phyloP scores from a whole-genome alignment of 2,797 vertebrate species.

The Hoplostethus mediterraneus region DNA sequence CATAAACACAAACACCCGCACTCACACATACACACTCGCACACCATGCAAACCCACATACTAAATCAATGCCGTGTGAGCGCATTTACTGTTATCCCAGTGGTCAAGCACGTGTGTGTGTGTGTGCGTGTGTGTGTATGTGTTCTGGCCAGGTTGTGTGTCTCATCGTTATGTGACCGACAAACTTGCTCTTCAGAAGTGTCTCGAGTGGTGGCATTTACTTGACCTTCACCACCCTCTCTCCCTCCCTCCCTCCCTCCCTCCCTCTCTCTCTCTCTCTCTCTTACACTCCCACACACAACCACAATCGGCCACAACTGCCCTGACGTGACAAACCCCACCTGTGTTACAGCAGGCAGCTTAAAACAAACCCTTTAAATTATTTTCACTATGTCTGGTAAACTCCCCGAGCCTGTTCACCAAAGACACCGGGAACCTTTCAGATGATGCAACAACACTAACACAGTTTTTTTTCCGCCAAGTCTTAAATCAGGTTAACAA shows the following conservation, averaged over 20 bases:
- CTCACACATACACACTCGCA: conserved; percentile 10
- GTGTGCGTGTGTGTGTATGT: conserved; percentile 1
- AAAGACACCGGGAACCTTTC: conserved; percentile 46
- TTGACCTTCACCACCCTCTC: conserved; percentile 74
- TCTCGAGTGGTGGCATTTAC: conserved; percentile 76
- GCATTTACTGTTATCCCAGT: no score
- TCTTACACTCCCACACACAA: conserved; percentile 18
- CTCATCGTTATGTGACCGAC: conserved; percentile 71
- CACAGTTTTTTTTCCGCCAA: conserved; percentile 51
- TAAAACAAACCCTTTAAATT: conserved; percentile 41
- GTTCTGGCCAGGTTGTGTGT: conserved; percentile 33
- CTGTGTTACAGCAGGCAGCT: conserved; percentile 16
- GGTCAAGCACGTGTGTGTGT: neutral
- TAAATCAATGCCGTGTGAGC: conserved; percentile 1
- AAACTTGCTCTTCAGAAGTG: conserved; percentile 69
- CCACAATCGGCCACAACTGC: neutral
- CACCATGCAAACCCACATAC: neutral
- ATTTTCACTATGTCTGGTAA: conserved; percentile 38
- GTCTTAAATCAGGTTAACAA: conserved; percentile 56
- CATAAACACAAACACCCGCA: neutral
- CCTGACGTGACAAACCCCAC: neutral
- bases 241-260: conserved; percentile 20
- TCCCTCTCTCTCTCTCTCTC: conserved; percentile 1
- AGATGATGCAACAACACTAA: conserved; percentile 52
- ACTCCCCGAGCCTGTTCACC: conserved; percentile 45